Conservation (phyloP, 2,113 vertebrate genomes). For the Candoia aspera region DNA sequence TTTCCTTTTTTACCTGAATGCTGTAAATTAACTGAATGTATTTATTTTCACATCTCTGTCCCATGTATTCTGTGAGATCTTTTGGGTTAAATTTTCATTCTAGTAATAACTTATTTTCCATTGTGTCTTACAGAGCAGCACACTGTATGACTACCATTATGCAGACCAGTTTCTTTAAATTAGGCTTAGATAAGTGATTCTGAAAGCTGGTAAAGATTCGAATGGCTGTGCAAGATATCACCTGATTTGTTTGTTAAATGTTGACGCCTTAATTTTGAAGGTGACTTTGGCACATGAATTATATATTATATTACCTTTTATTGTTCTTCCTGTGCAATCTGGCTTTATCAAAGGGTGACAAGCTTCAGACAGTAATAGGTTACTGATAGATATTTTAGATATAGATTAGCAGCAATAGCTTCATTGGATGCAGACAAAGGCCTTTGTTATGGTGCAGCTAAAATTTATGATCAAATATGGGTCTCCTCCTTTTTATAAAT, state of each 20-base stretch:
- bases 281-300: not conserved
- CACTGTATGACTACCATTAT: not conserved
- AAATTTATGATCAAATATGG: not conserved
- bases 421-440: not conserved
- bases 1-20: not conserved
- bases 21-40: not conserved
- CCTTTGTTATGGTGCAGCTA: not conserved
- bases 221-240: not conserved
- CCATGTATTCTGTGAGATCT: not conserved
- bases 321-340: not conserved
- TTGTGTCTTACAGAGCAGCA: not conserved
- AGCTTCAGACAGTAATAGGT: not conserved
- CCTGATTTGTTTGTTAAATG: not conserved
- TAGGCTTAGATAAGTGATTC: not conserved
- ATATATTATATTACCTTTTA: not conserved
- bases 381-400: not conserved
- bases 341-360: not conserved
- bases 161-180: not conserved
- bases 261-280: not conserved
- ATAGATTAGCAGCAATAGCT: not conserved
- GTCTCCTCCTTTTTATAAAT: not conserved
- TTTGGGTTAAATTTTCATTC: not conserved
- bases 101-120: not conserved
- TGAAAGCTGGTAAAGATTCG: not conserved
- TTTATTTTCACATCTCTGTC: not conserved